These are phyloP conservation scores for Gadus chalcogrammus DNA, from an alignment of 2,113 vertebrate species.

Conservation along the genomic window DNA sequence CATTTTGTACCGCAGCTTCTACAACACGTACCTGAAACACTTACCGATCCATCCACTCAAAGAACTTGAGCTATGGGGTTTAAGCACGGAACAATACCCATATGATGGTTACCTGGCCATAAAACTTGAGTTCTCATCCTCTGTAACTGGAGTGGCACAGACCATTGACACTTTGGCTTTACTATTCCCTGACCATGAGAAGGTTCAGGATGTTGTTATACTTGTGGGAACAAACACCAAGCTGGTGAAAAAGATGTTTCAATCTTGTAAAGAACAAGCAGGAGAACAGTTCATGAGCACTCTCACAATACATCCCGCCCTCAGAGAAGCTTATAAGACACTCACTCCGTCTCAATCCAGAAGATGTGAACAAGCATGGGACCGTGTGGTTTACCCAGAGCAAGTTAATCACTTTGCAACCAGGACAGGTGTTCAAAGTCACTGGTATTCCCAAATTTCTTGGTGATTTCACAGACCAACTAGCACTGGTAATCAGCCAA, in stretches of 20 bases:
- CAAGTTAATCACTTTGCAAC: not conserved
- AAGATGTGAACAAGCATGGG: not conserved
- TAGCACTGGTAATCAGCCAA: slow-evolving; percentile 8
- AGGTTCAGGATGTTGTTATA: not conserved
- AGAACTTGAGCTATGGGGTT: slow-evolving; percentile 31
- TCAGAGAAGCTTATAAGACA: slow-evolving; percentile 15
- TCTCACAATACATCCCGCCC: slow-evolving; percentile 8
- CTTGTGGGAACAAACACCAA: slow-evolving; percentile 25
- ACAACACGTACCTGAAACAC: slow-evolving; percentile 30
- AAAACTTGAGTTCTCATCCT: slow-evolving; percentile 22
- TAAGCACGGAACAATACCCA: slow-evolving; percentile 16
- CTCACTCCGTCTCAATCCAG: not conserved
- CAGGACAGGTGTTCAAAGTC: not conserved
- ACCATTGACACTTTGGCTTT: slow-evolving; percentile 10
- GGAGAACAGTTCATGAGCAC: slow-evolving; percentile 16
- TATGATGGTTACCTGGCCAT: slow-evolving; percentile 32
- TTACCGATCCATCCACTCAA: slow-evolving; percentile 21
- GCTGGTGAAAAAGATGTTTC: not conserved
- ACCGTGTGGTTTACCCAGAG: slow-evolving; percentile 6
- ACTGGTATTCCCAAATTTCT: slow-evolving; percentile 18
- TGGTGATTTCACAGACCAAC: not conserved
- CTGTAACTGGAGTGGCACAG: slow-evolving; percentile 15
- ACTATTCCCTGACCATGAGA: slow-evolving; percentile 19
- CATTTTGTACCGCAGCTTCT: slow-evolving; percentile 28
- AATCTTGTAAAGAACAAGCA: not conserved